Percentiles rank a stretch among this genome's conserved stretches.
These are phyloP conservation scores for Connochaetes taurinus DNA, from an alignment of 2,113 vertebrate species.

Conservation along the genomic window DNA sequence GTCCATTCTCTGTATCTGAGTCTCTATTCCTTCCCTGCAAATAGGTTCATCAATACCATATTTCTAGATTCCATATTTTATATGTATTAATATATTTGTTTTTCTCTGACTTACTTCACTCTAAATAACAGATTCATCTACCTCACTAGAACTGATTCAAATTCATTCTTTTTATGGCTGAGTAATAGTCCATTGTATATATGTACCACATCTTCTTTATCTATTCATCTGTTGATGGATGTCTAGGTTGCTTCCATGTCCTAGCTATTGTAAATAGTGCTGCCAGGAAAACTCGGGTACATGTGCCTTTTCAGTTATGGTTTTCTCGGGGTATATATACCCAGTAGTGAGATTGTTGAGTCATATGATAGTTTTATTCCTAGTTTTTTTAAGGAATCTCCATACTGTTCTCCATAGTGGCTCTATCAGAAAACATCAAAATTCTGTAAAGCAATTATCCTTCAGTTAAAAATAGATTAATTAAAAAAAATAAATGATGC, in stretches of 20 bases:
- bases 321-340: not conserved
- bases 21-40: not conserved
- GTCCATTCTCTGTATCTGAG: not conserved
- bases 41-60: not conserved
- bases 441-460: not conserved
- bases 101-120: not conserved
- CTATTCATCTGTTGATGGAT: not conserved
- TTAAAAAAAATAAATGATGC: not conserved
- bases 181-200: not conserved
- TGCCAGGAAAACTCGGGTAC: not conserved
- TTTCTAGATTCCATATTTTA: not conserved
- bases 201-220: not conserved
- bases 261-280: not conserved
- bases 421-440: not conserved
- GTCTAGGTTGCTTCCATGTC: not conserved
- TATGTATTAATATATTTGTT: not conserved
- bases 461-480: not conserved
- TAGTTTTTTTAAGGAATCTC: not conserved
- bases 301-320: not conserved
- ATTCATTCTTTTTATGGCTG: not conserved
- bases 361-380: not conserved
- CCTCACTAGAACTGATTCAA: not conserved
- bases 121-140: not conserved
- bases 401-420: not conserved
- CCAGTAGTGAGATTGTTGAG: not conserved